These are phyloP conservation scores for Manis javanica DNA, from an alignment of 2,797 vertebrate species.

Conservation along the genomic window DNA sequence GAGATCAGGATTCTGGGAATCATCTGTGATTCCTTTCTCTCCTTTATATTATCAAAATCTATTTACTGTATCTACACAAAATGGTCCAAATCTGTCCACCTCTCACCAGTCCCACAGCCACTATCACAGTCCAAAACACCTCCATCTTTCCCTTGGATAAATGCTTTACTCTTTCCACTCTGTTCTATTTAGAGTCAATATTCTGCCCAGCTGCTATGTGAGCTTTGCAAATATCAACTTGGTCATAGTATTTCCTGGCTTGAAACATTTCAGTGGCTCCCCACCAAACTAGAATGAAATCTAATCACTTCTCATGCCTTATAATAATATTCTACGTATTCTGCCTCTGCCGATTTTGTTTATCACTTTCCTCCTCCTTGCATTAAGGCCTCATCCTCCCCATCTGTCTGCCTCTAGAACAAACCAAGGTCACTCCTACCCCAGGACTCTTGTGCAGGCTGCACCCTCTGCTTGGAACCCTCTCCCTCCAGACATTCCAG, in stretches of 20 bases:
- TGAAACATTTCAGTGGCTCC: background rate
- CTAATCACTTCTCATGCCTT: background rate
- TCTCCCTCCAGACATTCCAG: background rate
- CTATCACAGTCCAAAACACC: background rate
- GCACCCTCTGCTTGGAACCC: background rate
- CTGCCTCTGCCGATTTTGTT: background rate
- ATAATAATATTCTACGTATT: background rate
- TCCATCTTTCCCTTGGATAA: background rate
- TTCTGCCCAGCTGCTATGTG: background rate
- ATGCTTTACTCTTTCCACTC: background rate
- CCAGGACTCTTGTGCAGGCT: background rate
- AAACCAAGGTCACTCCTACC: background rate
- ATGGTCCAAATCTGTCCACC: too few relatives aligned
- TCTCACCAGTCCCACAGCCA: background rate
- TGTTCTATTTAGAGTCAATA: background rate
- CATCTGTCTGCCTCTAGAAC: background rate
- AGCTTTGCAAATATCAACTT: background rate
- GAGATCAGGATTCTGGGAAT: background rate
- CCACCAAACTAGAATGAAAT: background rate
- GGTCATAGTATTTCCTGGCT: background rate
- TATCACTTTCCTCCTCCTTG: background rate
- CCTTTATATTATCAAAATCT: background rate
- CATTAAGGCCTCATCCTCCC: background rate
- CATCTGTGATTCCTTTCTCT: background rate
- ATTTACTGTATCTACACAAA: background rate